Evolutionary conservation across 2,888 invertebrate genomes (phyloP).

Genomic region (Colostygia pectinataria): DNA sequence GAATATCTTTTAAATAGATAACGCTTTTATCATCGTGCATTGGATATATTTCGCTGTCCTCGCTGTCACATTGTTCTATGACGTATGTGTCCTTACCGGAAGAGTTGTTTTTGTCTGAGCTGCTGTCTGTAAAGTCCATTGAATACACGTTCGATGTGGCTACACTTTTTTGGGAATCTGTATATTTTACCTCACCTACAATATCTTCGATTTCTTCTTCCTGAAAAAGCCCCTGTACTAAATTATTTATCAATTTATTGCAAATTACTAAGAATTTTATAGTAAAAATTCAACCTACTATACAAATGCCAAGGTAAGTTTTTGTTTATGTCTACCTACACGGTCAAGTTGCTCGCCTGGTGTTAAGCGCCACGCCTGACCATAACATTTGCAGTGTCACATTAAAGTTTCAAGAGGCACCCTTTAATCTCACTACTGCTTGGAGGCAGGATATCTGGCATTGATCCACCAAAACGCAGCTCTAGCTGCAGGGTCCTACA

Average conservation of each 20-base stretch:
- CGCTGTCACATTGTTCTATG: conserved; percentile 62
- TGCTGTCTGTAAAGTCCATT: conserved; percentile 66
- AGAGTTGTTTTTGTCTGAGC: conserved; percentile 67
- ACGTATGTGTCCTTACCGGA: conserved; percentile 71
- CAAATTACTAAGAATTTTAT: background rate
- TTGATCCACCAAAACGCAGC: too few relatives aligned
- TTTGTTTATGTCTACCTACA: too few relatives aligned
- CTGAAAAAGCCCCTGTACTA: conserved; percentile 41
- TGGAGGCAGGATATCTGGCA: too few relatives aligned
- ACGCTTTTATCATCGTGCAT: conserved; percentile 42
- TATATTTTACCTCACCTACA: conserved; percentile 60
- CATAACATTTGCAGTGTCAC: too few relatives aligned
- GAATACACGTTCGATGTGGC: conserved; percentile 66
- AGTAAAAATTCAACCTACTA: too few relatives aligned
- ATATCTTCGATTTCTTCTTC: conserved; percentile 70
- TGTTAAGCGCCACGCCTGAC: too few relatives aligned
- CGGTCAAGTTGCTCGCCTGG: too few relatives aligned
- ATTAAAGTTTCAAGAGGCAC: too few relatives aligned
- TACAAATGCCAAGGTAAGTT: too few relatives aligned
- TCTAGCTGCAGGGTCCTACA: too few relatives aligned
- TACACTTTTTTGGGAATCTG: conserved; percentile 74
- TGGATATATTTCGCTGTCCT: conserved; percentile 57
- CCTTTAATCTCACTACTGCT: too few relatives aligned
- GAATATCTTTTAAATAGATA: conserved; percentile 39
- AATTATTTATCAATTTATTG: background rate